These are phyloP conservation scores for Caenorhabditis sp. DNA, from an alignment of 2,888 invertebrate species.

Conservation along the genomic window DNA sequence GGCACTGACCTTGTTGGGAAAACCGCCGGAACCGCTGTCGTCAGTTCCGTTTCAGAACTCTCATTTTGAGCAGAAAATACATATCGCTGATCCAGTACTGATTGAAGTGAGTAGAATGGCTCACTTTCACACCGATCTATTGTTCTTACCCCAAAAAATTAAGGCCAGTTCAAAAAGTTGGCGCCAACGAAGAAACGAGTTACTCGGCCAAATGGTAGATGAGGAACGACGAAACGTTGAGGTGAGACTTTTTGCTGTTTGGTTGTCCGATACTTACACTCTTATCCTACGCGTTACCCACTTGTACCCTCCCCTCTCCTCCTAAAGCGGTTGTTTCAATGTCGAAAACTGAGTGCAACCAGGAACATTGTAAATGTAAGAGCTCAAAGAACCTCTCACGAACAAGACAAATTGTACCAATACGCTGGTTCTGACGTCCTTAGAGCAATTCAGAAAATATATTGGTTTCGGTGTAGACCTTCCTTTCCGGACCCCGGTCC, in stretches of 20 bases:
- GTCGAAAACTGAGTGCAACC: not conserved
- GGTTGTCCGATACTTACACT: constrained; percentile 20
- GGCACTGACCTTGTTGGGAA: constrained; percentile 79
- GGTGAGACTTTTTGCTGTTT: constrained; percentile 58
- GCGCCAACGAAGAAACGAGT: constrained; percentile 89
- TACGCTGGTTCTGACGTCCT: constrained; percentile 54
- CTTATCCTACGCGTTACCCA: constrained; percentile 4
- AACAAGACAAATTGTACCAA: constrained; percentile 50
- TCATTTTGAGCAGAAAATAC: constrained; percentile 62
- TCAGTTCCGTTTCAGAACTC: constrained; percentile 31
- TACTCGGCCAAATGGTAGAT: constrained; percentile 91
- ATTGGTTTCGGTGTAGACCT: constrained; percentile 59
- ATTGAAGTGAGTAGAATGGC: constrained; percentile 49
- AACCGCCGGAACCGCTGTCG: constrained; percentile 72
- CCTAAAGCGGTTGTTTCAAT: constrained; percentile 23
- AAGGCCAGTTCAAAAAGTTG: constrained; percentile 92
- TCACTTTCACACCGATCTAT: not conserved
- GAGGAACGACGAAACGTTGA: constrained; percentile 77
- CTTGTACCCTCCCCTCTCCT: constrained; percentile 12
- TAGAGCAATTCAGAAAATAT: constrained; percentile 45
- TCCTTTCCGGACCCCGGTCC: not conserved
- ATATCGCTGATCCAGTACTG: constrained; percentile 63
- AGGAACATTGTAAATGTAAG: constrained; percentile 42
- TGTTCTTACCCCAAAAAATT: too few species aligned
- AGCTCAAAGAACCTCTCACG: constrained; percentile 50